Evolutionary conservation across 1,140 invertebrate genomes (phyloP), one percentile per base, ranked within the genome.

Genomic region (Armadillidium nasatum): DNA sequence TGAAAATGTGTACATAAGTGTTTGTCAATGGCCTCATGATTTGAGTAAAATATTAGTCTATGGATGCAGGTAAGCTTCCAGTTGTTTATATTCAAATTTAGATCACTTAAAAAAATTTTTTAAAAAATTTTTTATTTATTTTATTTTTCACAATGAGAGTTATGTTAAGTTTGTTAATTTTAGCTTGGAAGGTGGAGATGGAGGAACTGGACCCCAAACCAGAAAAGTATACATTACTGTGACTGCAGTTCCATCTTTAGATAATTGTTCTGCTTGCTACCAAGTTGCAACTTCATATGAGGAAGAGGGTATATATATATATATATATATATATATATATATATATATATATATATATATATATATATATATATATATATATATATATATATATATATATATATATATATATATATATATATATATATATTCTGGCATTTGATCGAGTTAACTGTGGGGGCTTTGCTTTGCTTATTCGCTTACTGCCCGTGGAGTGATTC

Each of bases 1-100:
- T 70, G 79, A 81, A 45, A 81, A 81, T 74, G 46, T 81, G 43
- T 88, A 86, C 79, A 88, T 92, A 78, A 86, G 88, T 76, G 87
- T 91, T 80, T 90, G 89, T 82, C 90, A 91, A 82, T 91, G 90
- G 91, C 89, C 90, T 60, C 87, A 87, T 79, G 89, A 91, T 81
- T 84, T 86, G 60, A 86, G 87, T 75, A 88, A 88, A 82, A 84
- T 91, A 54, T 85, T 91, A 10, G 87, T 91, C 79, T 90, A 90
- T 84, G 91, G 90, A 68, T 87, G 88, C 79, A 88, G 89, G 88
- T 89, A 85, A 85, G 22, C 13, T 23, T 70, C 13, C 22, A 10
- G 9, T 23, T 70, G 9, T 70, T 23, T 9, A 54, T 19, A 19
- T 22, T 68, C 54, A 33, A 70, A 23, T 45, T 50, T 15, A 44